Evolutionary conservation across 2,888 invertebrate species (phyloP), one percentile per base, ranked within the genome.

Genomic region (Electrophaes corylata): DNA sequence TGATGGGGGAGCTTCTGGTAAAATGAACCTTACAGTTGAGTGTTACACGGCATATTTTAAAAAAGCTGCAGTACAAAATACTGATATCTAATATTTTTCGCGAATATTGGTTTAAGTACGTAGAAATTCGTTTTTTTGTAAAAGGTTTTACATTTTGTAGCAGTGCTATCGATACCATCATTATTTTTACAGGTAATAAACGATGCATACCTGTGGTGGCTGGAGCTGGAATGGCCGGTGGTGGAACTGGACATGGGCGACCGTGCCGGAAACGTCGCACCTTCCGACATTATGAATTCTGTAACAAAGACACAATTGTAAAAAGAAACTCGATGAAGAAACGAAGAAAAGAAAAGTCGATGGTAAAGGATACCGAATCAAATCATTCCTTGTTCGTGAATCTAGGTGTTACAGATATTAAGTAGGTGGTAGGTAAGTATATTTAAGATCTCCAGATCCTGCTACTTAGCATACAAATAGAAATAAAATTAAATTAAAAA

Each of bases 171-270:
- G 37, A 35, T 35, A 35, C 16, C 35, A 35, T 41, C 41, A 10
- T 10, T 40, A 20, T 46, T 23, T 14, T 16, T 12, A 39, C 18
- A 48, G 31, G 19, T 14, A 10, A 26, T 39, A 39, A n/a, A 18
- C 4, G 3, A 8, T 14, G 18, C 56, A 11, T 64, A 90, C 91
- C 91, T 91, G 89, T 91, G 91, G 70, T 91, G 91, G 61, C 91
- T 91, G 56, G 91, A 91, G 77, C 87, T 89, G 26, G 91, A 91
- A 65, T 91, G 91, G 0, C 90, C 91, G 33, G 91, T 91, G 6
- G 91, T 91, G 11, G 91, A 88, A 66, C 87, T 88, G 66, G 91
- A 91, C 78, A 91, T 83, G 0, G 91, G 91, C 0, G 91, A 91
- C 12, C 91, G 79, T 10, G 90, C 91, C 0, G 89, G 87, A 57